Percentiles rank a stretch among this genome's conserved stretches.
These are phyloP conservation scores for Artibeus lituratus DNA, from an alignment of 2,797 vertebrate genomes.

Conservation along the genomic window DNA sequence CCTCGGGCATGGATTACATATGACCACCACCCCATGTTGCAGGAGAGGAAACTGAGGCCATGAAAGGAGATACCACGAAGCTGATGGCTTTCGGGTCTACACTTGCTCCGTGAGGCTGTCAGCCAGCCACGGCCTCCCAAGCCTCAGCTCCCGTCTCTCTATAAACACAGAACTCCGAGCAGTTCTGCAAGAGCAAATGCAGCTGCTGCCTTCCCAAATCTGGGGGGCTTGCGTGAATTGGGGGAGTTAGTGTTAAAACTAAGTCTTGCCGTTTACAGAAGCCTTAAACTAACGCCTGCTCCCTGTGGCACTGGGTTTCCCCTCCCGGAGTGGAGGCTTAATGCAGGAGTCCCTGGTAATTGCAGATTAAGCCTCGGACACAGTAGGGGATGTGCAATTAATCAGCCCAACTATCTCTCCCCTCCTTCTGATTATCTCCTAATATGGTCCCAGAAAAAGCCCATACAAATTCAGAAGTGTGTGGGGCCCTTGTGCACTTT, in stretches of 20 bases:
- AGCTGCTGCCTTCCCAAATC: neutral
- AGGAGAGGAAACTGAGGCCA: neutral
- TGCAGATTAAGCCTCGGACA: conserved; percentile 58
- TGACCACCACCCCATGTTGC: neutral
- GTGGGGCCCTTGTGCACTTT: conserved; percentile 15
- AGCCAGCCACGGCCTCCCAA: neutral
- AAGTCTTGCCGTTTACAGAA: neutral
- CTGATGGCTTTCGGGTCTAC: neutral
- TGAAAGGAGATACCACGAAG: neutral
- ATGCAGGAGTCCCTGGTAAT: conserved; percentile 44
- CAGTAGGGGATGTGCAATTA: conserved; percentile 65
- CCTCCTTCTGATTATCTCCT: conserved; percentile 68
- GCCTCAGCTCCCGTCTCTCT: neutral
- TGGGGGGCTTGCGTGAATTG: fast-evolving
- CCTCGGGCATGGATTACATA: neutral
- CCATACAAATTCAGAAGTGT: conserved; percentile 68
- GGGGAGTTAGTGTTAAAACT: neutral
- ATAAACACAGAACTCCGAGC: neutral
- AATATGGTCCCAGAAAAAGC: conserved; percentile 65
- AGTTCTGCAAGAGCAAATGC: neutral
- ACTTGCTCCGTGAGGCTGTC: neutral
- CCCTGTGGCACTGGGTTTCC: neutral
- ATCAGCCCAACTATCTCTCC: conserved; percentile 61
- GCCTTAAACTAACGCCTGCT: neutral
- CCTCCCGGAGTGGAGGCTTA: conserved; percentile 3